A percentile compares a stretch with the other conserved stretches of the same genome.
Evolutionary conservation across 2,888 invertebrate genomes (phyloP).

Genomic region (Acronicta alni): DNA sequence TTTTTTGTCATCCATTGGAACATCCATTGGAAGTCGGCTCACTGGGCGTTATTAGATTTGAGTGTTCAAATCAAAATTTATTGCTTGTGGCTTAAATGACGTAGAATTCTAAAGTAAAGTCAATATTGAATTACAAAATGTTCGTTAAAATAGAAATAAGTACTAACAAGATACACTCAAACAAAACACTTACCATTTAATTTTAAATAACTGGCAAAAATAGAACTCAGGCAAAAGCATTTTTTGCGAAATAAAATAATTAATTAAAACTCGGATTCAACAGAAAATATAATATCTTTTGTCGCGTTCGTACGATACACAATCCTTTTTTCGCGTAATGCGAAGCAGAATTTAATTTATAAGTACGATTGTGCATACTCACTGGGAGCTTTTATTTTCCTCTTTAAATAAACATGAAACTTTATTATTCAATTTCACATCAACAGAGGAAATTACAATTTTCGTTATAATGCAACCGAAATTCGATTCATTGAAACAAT

Average conservation of each 20-base stretch:
- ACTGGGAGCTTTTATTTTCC: slow-evolving; percentile 27
- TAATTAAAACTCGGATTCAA: slow-evolving; percentile 34
- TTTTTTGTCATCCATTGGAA: slow-evolving; percentile 48
- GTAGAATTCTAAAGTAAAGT: too few species aligned
- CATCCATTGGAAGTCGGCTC: slow-evolving; percentile 23
- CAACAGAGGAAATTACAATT: slow-evolving; percentile 17
- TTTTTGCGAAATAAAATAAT: slow-evolving; percentile 26
- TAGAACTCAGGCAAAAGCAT: slow-evolving; percentile 8
- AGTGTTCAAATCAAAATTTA: not conserved
- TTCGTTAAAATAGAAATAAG: too few species aligned
- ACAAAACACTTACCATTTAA: too few species aligned
- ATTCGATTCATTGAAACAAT: slow-evolving; percentile 42
- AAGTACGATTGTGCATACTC: slow-evolving; percentile 14
- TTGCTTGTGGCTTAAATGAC: not conserved
- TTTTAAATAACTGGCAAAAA: not conserved
- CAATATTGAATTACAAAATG: not conserved
- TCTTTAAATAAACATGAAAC: slow-evolving; percentile 26
- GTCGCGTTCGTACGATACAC: not conserved
- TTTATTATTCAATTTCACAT: slow-evolving; percentile 33
- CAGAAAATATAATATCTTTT: slow-evolving; percentile 1
- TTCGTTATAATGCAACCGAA: slow-evolving; percentile 36
- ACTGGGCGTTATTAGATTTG: slow-evolving; percentile 15
- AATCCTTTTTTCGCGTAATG: slow-evolving; percentile 30
- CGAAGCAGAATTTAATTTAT: slow-evolving; percentile 43
- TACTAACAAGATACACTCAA: too few species aligned